A percentile compares a stretch with the other conserved stretches of the same genome.
Conservation (phyloP, 2,113 vertebrate genomes). For the Glareola pratincola region DNA sequence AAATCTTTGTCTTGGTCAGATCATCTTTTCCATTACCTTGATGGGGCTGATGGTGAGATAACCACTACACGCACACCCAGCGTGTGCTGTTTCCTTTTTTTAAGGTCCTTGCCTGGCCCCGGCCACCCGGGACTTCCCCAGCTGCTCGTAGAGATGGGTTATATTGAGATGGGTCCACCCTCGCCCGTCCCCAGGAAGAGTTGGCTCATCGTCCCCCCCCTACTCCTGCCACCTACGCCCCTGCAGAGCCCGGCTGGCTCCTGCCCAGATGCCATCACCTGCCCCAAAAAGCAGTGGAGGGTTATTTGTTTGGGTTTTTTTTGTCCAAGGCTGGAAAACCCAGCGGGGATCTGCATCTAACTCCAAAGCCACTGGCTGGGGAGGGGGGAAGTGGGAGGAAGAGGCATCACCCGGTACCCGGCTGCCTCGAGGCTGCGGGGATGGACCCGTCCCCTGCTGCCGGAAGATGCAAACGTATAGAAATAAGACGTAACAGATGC, state of each 20-base stretch:
- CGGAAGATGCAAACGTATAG: accelerated
- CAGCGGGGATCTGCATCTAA: accelerated
- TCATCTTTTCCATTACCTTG: neutral
- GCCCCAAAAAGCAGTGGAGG: neutral
- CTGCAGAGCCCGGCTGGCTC: neutral
- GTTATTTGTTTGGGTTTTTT: neutral
- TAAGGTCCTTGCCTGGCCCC: neutral
- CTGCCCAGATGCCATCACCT: neutral
- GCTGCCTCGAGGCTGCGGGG: neutral
- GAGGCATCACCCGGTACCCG: neutral
- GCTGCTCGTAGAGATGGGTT: neutral
- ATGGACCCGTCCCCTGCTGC: neutral
- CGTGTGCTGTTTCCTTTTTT: neutral
- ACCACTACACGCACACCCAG: neutral
- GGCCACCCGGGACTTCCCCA: neutral
- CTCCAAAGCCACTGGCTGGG: neutral
- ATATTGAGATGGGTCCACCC: neutral
- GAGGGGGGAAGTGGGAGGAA: no score
- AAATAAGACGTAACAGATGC: neutral
- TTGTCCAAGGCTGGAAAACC: neutral
- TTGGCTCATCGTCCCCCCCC: neutral
- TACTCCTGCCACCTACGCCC: accelerated
- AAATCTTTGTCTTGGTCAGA: accelerated
- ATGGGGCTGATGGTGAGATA: neutral
- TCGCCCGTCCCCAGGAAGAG: neutral